Evolutionary conservation across 2,797 vertebrate genomes (phyloP).

Genomic region (Tenualosa ilisha): DNA sequence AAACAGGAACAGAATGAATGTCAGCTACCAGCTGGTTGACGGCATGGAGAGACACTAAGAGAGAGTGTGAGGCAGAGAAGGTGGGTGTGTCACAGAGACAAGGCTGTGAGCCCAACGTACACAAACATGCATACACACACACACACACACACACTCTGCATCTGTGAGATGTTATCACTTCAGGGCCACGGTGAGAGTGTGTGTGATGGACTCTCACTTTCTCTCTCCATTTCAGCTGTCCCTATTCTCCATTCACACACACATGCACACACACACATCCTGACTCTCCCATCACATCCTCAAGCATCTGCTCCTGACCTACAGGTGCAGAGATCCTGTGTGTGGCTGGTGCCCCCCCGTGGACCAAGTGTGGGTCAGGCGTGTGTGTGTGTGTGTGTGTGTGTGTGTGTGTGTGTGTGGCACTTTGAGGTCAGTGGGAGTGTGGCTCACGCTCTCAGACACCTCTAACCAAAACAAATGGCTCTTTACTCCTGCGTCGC

Average conservation of each 20-base stretch:
- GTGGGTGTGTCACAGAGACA: background rate
- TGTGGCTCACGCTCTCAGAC: slow-evolving; percentile 17
- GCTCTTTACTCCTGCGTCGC: slow-evolving; percentile 60
- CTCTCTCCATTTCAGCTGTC: background rate
- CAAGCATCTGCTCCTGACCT: background rate
- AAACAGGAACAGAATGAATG: background rate
- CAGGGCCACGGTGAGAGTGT: slow-evolving; percentile 38
- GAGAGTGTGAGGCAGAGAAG: background rate
- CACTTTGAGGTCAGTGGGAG: slow-evolving; percentile 47
- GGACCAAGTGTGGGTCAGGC: background rate
- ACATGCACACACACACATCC: background rate
- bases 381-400: slow-evolving; percentile 5
- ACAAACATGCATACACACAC: background rate
- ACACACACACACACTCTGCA: background rate
- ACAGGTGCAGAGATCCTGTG: background rate
- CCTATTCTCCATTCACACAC: background rate
- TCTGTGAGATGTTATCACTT: slow-evolving; percentile 54
- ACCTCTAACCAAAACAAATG: slow-evolving; percentile 70
- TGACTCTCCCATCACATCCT: too few relatives aligned
- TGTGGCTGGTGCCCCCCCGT: background rate
- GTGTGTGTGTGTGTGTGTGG: background rate
- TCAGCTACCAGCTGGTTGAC: background rate
- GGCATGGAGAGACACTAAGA: background rate
- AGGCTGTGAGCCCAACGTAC: background rate
- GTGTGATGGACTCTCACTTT: background rate